Base-by-base conservation (phyloP, 2,797 vertebrate genomes). In the Selene dorsalis region DNA sequence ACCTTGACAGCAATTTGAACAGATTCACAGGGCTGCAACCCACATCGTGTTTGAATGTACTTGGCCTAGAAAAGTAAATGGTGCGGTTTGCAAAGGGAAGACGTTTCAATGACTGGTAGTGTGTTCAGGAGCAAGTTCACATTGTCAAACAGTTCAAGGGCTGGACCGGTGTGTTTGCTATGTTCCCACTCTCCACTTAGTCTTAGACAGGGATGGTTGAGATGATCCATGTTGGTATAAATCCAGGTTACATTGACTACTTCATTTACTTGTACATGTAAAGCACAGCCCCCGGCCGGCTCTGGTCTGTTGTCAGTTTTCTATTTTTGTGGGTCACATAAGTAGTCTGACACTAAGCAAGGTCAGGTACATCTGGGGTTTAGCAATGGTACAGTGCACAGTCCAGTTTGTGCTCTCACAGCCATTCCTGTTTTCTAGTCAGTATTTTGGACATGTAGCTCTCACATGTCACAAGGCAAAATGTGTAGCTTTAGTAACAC, bases 241-340 rank as follows among this genome's bases (percentile, higher is more conserved):
- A 38, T 18, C 16, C 24, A 52, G 24, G 17, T 38, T 35, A 4
- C 14, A 38, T 9, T 60, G 18, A 45, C 18, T 70, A 7, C 1
- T 24, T 32, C 28, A 22, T 12, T 17, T 12, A 18, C 22, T 28
- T 28, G 30, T 30, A 3, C 22, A 50, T 26, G 2, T 28, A 45
- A 26, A 50, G 41, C 9, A 5, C 16, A 57, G 0, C 65, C 32
- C 48, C 7, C 32, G 9, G 32, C 32, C 35, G 53, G 20, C 6
- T 60, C 3, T 3, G n/a, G 22, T 4, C 22, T 52, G 1, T 13
- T 52, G 13, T 52, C 6, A 9, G 10, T 24, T 52, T 52, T 24
- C 22, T 22, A 35, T 28, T 56, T 48, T 17, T 65, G 4, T 66
- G 17, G 35, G 22, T 61, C 39, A 73, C 65, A 50, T 20, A 81